Evolutionary conservation across 2,888 invertebrate genomes (phyloP), one percentile per base, ranked within the genome.

Genomic region (Cotesia congregata): DNA sequence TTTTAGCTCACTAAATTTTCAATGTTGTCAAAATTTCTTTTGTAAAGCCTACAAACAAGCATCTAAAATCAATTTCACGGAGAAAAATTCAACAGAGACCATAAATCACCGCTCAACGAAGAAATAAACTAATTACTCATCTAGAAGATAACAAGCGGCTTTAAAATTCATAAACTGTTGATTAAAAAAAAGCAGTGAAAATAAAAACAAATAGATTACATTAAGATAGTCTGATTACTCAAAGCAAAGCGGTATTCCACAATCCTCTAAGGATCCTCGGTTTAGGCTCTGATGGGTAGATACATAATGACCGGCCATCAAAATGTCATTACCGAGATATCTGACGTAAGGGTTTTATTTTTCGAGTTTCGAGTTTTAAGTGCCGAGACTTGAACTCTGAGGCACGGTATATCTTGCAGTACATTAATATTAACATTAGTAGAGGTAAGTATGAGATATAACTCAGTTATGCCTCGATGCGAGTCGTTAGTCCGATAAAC

Each of bases 291-390:
- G 50, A 50, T 50, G 50, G 12, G 30, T 20, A 9, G 38, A 30
- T 20, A 65, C 12, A 79, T 81, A 81, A 81, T 81, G 80, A 80
- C 80, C 78, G 81, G 78, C 81, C 81, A 81, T 81, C 81, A 81
- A 80, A 81, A 80, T 81, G 80, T 81, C 81, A 81, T 81, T 81
- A 81, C 62, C 30, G 65, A 30, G 65, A 65, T 17, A 62, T 50
- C 50, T 50, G 65, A 30, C 38, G 20, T 30, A 38, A 30, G 7
- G 65, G 38, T 30, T 30, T 38, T 30, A 12, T 30, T 30, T 38
- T 30, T 38, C 65, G 65, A 65, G 72, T 74, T 7, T n/a, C n/a
- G 76, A 17, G 17, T 17, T 30, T 30, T 30, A 30, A 30, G 3
- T 30, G 76, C 71, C 74, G 70, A 77, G 67, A 59, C 69, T 70